A percentile compares a stretch with the other conserved stretches of the same genome.
phyloP scores from a whole-genome alignment of 1,140 invertebrate genomes.

The Carposina sasakii region DNA sequence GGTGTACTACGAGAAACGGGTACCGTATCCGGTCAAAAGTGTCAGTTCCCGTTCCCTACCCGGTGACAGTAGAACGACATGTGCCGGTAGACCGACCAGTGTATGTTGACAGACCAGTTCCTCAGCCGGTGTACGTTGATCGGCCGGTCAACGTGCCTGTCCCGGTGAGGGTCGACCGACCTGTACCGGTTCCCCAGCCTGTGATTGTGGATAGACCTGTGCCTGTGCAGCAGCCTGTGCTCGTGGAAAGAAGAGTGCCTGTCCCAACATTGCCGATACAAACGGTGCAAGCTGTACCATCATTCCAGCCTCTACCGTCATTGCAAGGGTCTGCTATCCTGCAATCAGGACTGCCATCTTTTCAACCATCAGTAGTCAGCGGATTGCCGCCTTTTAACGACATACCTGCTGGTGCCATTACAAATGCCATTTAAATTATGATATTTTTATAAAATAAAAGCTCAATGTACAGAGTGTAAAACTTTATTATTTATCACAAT shows the following conservation, averaged over 20 bases:
- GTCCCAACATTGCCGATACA: slow-evolving; percentile 17
- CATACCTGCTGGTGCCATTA: too few relatives aligned
- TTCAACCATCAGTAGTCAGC: too few relatives aligned
- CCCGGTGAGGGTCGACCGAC: slow-evolving; percentile 55
- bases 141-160: slow-evolving; percentile 50
- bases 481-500: too few relatives aligned
- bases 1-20: slow-evolving; percentile 63
- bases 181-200: slow-evolving; percentile 56
- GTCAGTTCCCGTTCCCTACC: slow-evolving; percentile 54
- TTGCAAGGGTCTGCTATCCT: background rate
- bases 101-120: slow-evolving; percentile 60
- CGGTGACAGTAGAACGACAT: slow-evolving; percentile 58
- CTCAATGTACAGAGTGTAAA: too few relatives aligned
- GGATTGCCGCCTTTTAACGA: too few relatives aligned
- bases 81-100: slow-evolving; percentile 61
- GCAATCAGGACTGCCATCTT: too few relatives aligned
- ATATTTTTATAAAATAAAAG: too few relatives aligned
- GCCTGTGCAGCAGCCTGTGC: slow-evolving; percentile 49
- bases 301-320: slow-evolving; percentile 1
- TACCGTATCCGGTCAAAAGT: slow-evolving; percentile 60
- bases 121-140: slow-evolving; percentile 54
- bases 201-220: slow-evolving; percentile 55
- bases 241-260: slow-evolving; percentile 36
- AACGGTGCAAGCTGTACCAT: slow-evolving; percentile 11
- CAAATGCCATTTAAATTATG: too few relatives aligned